Base-by-base conservation (phyloP, 2,113 vertebrate species). In the Pituophis catenifer region DNA sequence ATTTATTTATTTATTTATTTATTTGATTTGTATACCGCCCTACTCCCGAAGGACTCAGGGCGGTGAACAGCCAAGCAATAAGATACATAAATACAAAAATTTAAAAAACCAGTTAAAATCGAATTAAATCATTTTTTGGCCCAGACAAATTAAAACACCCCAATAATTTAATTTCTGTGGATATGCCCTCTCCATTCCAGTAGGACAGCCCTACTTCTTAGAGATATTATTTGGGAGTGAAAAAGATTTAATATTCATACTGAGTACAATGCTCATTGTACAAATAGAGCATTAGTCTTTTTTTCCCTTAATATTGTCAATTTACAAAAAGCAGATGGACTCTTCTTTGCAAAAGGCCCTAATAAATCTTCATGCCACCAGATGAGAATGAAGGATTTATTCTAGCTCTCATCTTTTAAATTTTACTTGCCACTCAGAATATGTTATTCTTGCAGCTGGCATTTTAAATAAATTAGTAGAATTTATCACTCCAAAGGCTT, bases 401-500 rank as follows among this genome's bases (percentile, higher is more conserved):
- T 97, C 93, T 96, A 96, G 75, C 38, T 93, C 81, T 23, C 52
- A 90, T 95, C 95, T 96, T 97, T 97, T 97, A 97, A 86, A 95
- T 98, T 98, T 97, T 97, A 93, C 93, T 96, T 93, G 95, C 93
- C 85, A 97, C 89, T 97, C 94, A 90, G 75, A 96, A 93, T 95
- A 96, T 96, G 95, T 97, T 97, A 97, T 96, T 97, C 94, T 97
- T 97, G 96, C 93, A 98, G 94, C 86, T 97, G 96, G 94, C 92
- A 96, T 98, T 98, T 97, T 93, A 95, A 97, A 97, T 90, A 52
- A 97, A 96, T 97, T 96, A 96, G 95, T 88, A 96, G 96, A 97
- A 97, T 97, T 97, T 97, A 97, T 98, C 95, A 97, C 94, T 97
- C 95, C 96, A 92, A 96, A 97, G 92, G 91, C 92, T 97, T 97